Conservation (phyloP, 2,113 vertebrate species). For the Pangasianodon gigas region DNA sequence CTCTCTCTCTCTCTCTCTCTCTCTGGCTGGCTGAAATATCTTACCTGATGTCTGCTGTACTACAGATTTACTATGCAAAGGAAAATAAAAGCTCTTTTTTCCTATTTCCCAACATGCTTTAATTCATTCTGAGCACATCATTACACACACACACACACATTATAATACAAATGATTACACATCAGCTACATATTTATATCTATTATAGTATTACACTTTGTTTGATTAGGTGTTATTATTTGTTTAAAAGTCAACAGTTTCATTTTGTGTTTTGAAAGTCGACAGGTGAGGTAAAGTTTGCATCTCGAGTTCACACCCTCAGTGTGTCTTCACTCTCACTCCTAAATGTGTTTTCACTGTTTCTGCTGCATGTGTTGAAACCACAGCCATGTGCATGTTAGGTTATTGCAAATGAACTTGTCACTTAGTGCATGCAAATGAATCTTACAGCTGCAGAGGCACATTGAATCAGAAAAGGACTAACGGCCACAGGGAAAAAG, state of each 20-base stretch:
- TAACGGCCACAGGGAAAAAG: neutral
- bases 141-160: neutral
- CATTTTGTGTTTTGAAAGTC: slow-evolving; percentile 11
- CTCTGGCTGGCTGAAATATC: slow-evolving; percentile 32
- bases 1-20: slow-evolving; percentile 25
- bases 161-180: slow-evolving; percentile 2
- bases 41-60: slow-evolving; percentile 7
- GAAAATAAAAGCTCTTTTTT: slow-evolving; percentile 55
- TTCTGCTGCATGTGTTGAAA: neutral
- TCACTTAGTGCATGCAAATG: slow-evolving; percentile 56
- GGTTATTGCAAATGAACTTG: neutral
- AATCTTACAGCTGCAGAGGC: neutral
- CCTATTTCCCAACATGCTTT: slow-evolving; percentile 30
- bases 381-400: neutral
- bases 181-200: neutral
- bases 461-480: neutral
- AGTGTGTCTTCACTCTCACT: slow-evolving; percentile 5
- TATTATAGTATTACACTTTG: neutral
- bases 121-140: neutral
- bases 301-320: neutral
- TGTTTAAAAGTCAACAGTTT: neutral
- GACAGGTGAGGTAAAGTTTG: slow-evolving; percentile 44
- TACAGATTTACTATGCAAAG: neutral
- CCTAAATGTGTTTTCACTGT: neutral
- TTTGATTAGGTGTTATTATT: neutral